These are phyloP conservation scores for Ranitomeya variabilis DNA, from an alignment of 2,113 vertebrate species.

Conservation along the genomic window DNA sequence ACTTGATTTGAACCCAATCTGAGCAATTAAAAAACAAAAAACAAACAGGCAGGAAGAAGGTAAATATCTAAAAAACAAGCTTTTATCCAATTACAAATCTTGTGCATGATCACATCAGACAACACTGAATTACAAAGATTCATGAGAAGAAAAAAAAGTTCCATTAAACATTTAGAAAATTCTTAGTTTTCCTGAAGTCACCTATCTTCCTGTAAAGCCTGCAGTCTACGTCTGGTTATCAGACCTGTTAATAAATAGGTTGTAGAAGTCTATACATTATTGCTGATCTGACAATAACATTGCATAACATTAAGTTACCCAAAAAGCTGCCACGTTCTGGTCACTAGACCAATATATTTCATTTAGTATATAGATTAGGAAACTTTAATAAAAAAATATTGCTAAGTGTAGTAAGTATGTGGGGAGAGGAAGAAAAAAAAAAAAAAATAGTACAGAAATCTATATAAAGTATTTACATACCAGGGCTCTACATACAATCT, in stretches of 20 bases:
- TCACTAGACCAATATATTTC: background rate
- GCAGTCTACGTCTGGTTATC: background rate
- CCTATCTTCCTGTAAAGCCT: background rate
- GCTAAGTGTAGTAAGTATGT: background rate
- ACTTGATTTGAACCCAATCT: no score
- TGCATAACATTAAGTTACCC: background rate
- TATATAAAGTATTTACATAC: slow-evolving; percentile 27
- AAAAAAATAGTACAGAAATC: slow-evolving; percentile 18
- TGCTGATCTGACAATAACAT: slow-evolving; percentile 11
- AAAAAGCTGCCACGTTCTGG: background rate
- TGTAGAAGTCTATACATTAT: slow-evolving; percentile 30
- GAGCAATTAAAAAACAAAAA: background rate
- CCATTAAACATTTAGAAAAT: slow-evolving; percentile 12
- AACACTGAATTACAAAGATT: slow-evolving; percentile 23
- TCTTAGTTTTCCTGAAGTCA: background rate
- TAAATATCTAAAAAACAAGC: background rate
- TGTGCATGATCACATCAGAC: background rate
- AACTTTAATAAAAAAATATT: slow-evolving; percentile 44
- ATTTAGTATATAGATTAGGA: slow-evolving; percentile 24
- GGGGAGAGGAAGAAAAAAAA: background rate
- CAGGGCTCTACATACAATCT: background rate
- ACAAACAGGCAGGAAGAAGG: background rate
- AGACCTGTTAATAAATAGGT: background rate
- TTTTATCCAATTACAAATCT: slow-evolving; percentile 14
- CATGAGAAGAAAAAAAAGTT: background rate